phyloP scores from a whole-genome alignment of 2,888 invertebrate genomes.

The Andricus quercusramuli region DNA sequence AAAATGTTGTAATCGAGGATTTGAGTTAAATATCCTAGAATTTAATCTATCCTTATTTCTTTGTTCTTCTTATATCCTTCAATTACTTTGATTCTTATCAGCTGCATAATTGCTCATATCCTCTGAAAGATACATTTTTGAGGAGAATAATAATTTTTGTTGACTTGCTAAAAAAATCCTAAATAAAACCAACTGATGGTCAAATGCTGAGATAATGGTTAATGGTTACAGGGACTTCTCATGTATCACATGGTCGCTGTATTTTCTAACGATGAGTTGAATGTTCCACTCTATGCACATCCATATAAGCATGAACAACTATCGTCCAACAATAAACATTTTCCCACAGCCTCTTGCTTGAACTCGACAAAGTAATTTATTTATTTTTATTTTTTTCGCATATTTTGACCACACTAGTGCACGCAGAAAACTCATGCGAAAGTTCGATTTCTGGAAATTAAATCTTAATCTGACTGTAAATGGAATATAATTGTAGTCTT shows the following conservation, averaged over 20 bases:
- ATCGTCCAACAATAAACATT: slow-evolving; percentile 40
- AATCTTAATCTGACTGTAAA: not conserved
- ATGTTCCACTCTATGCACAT: slow-evolving; percentile 38
- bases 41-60: not conserved
- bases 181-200: not conserved
- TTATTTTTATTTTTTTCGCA: not conserved
- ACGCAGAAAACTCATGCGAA: not conserved
- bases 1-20: not conserved
- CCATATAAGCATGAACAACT: slow-evolving; percentile 36
- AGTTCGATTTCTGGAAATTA: slow-evolving; percentile 9
- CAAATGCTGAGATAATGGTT: slow-evolving; percentile 1
- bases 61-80: not conserved
- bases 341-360: slow-evolving; percentile 39
- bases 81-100: not conserved
- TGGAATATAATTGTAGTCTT: not conserved
- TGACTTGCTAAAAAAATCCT: not conserved
- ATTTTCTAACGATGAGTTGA: slow-evolving; percentile 21
- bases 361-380: slow-evolving; percentile 22
- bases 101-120: not conserved
- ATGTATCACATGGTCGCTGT: slow-evolving; percentile 27
- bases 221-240: slow-evolving; percentile 22
- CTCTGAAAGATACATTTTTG: not conserved
- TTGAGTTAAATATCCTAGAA: not conserved
- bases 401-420: not conserved
- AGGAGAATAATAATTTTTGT: not conserved